Evolutionary conservation across 1,140 invertebrate genomes (phyloP).

Genomic region (Phymorhynchus buccinoides): DNA sequence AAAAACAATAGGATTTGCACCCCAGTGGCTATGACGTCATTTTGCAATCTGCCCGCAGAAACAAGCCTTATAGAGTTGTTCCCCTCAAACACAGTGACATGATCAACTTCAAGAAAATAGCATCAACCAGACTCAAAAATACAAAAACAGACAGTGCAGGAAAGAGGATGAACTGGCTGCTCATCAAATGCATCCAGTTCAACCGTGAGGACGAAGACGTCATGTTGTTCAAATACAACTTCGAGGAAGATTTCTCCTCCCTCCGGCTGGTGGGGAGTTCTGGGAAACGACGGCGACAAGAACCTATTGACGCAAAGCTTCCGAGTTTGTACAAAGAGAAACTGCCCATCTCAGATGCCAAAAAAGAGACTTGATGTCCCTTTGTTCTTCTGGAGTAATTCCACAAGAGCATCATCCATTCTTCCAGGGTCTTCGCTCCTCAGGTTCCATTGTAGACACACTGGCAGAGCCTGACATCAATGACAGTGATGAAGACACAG

Average conservation of each 20-base stretch:
- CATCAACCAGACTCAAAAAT: not conserved
- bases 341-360: not conserved
- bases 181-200: not conserved
- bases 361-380: not conserved
- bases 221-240: not conserved
- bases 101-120: not conserved
- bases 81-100: not conserved
- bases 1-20: not conserved
- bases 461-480: not conserved
- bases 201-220: not conserved
- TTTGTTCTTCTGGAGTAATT: not conserved
- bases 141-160: not conserved
- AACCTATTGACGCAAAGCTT: not conserved
- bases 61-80: not conserved
- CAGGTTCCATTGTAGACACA: not conserved
- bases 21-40: not conserved
- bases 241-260: not conserved
- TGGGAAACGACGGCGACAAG: not conserved
- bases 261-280: not conserved
- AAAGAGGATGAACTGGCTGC: not conserved
- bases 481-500: not conserved
- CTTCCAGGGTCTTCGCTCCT: not conserved
- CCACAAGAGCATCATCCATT: slow-evolving; percentile 1
- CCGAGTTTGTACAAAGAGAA: not conserved
- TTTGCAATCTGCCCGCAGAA: not conserved